Conservation (phyloP, 2,888 invertebrate genomes). For the Drosophila prostipennis region DNA sequence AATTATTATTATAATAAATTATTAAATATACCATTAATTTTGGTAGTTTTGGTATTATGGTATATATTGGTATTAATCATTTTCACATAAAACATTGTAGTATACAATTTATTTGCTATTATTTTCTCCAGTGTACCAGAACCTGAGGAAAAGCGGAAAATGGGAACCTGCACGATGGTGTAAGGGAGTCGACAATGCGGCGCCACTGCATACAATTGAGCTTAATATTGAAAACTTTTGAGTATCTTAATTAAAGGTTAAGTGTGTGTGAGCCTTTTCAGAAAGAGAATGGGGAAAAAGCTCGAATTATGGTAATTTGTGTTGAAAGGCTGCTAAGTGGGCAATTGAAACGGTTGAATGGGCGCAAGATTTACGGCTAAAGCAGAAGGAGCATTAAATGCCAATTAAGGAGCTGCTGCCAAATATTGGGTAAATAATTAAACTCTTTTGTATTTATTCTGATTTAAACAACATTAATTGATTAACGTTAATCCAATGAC, state of each 20-base stretch:
- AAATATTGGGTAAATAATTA: slow-evolving; percentile 16
- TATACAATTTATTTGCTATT: too few species aligned
- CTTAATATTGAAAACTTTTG: slow-evolving; percentile 75
- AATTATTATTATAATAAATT: too few species aligned
- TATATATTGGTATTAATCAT: too few species aligned
- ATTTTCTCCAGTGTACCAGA: slow-evolving; percentile 3
- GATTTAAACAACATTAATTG: slow-evolving; percentile 8
- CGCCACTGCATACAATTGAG: slow-evolving; percentile 59
- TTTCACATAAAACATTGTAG: too few species aligned
- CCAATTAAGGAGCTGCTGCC: slow-evolving; percentile 21
- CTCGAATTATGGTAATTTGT: slow-evolving; percentile 73
- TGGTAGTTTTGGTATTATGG: too few species aligned
- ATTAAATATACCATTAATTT: too few species aligned
- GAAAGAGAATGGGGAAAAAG: slow-evolving; percentile 41
- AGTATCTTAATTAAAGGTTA: slow-evolving; percentile 77
- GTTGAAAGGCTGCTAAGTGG: slow-evolving; percentile 58
- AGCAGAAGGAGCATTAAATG: slow-evolving; percentile 27
- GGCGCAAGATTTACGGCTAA: slow-evolving; percentile 32
- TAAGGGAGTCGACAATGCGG: slow-evolving; percentile 54
- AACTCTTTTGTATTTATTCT: slow-evolving; percentile 8
- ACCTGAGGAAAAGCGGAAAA: slow-evolving; percentile 12
- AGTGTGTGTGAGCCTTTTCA: slow-evolving; percentile 68
- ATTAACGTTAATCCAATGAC: slow-evolving; percentile 15
- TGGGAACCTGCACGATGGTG: slow-evolving; percentile 12
- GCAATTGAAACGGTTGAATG: slow-evolving; percentile 35